A percentile compares a stretch with the other conserved stretches of the same genome.
These are phyloP conservation scores for Eulemur macaco DNA, from an alignment of 2,113 vertebrate genomes.

Conservation along the genomic window DNA sequence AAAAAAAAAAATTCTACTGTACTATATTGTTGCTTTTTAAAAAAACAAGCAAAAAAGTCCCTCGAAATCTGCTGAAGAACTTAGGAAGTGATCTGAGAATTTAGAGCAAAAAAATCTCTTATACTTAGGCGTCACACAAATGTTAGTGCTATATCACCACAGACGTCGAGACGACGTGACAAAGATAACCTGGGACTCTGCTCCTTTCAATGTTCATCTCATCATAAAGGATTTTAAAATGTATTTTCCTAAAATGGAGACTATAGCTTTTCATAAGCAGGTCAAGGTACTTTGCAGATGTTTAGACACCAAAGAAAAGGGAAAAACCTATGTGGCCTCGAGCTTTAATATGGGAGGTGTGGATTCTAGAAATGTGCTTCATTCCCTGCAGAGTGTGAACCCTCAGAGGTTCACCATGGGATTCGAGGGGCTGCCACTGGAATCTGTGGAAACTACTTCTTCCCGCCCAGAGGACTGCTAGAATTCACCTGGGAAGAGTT, in stretches of 20 bases:
- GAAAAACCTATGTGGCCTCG: background rate
- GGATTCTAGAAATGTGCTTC: background rate
- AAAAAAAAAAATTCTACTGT: background rate
- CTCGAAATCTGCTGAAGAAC: background rate
- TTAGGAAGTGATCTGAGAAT: constrained; percentile 8
- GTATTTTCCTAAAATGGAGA: background rate
- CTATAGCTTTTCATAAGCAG: background rate
- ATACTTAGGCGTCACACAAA: constrained; percentile 3
- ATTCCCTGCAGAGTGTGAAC: background rate
- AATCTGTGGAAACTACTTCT: background rate
- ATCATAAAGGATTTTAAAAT: background rate
- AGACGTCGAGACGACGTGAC: background rate
- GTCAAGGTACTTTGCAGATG: background rate
- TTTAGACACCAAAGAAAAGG: background rate
- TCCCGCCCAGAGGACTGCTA: background rate
- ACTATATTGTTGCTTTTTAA: background rate
- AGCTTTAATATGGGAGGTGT: background rate
- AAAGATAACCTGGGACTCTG: background rate
- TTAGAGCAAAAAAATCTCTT: background rate
- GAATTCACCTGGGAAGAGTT: background rate
- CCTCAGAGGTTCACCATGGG: too few relatives aligned
- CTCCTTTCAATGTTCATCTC: background rate
- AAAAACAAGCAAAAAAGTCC: background rate
- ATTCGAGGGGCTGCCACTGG: too few relatives aligned
- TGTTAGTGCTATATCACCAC: background rate